Evolutionary conservation across 1,140 invertebrate species (phyloP).

Genomic region (Cepaea nemoralis): DNA sequence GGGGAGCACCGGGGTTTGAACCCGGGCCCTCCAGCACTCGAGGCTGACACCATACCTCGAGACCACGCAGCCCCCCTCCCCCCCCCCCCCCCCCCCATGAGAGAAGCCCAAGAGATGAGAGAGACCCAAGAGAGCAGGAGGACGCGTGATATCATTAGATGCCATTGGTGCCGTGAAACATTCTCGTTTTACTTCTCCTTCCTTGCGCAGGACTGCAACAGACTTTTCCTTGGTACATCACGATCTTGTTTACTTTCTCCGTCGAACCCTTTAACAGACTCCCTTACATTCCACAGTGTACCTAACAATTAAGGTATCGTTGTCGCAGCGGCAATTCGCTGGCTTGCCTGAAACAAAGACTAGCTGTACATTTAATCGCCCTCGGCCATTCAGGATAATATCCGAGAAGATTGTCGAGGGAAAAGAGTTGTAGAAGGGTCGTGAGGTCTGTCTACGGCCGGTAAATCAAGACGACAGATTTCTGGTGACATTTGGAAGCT

Average conservation of each 20-base stretch:
- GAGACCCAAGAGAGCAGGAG: too few species aligned
- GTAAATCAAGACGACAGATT: constrained; percentile 5
- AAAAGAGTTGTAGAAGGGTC: not conserved
- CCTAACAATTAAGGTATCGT: not conserved
- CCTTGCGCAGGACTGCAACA: too few species aligned
- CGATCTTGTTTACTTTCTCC: not conserved
- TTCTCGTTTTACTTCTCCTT: too few species aligned
- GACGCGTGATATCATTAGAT: too few species aligned
- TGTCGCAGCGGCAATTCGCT: not conserved
- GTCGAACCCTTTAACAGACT: not conserved
- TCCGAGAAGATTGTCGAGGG: not conserved
- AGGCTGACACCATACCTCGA: too few species aligned
- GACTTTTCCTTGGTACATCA: not conserved
- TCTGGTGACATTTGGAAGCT: not conserved
- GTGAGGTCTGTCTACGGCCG: not conserved
- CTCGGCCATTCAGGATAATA: not conserved
- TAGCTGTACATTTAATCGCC: not conserved
- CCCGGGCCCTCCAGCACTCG: too few species aligned
- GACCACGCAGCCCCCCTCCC: too few species aligned
- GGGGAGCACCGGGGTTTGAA: too few species aligned
- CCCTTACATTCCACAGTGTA: not conserved
- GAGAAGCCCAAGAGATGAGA: too few species aligned
- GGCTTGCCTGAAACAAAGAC: not conserved
- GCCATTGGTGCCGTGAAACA: too few species aligned
- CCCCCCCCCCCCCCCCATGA: too few species aligned